Evolutionary conservation across 2,113 vertebrate genomes (phyloP), one percentile per base, ranked within the genome.

Genomic region (Phylloscopus trochiloides): DNA sequence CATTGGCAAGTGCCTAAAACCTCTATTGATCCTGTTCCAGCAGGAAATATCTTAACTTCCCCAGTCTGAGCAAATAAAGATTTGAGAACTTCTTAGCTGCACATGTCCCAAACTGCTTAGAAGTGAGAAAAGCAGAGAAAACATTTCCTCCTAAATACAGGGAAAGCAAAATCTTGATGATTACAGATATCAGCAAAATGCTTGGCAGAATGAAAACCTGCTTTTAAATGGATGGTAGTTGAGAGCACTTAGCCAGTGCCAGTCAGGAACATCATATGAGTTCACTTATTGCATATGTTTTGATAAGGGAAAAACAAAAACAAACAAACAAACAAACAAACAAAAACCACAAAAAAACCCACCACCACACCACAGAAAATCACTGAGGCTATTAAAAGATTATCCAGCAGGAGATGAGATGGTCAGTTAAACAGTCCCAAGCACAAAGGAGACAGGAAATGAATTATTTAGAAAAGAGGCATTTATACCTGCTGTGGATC

Each of bases 321-420:
- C 74, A 86, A 14, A 40, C 5, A 40, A 40, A 11, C 11, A 26
- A 15, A 25, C 20, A 11, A 40, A 40, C 11, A 40, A 40, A n/a
- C n/a, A n/a, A n/a, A n/a, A 34, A 34, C 34, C 34, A 34, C 34
- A 34, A 34, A 34, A 34, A 34, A 34, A 34, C 7, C 34, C 34
- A 34, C 34, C 34, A 34, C 34, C 34, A 34, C 45, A 47, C 11
- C 12, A 12, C 29, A 86, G 47, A 91, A 94, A 75, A 80, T 77
- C 6, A 31, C 61, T 75, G 61, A 94, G 17, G 52, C 32, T 89
- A 42, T 91, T 94, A 96, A 95, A 94, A 91, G 86, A 94, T 95
- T 91, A 95, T 89, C 43, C 86, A 89, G 48, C 25, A 89, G 32
- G 20, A 89, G 79, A 74, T 78, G 52, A 86, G 55, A 57, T 3